Base-by-base conservation (phyloP, 2,797 vertebrate genomes). In the Pristis pectinata region DNA sequence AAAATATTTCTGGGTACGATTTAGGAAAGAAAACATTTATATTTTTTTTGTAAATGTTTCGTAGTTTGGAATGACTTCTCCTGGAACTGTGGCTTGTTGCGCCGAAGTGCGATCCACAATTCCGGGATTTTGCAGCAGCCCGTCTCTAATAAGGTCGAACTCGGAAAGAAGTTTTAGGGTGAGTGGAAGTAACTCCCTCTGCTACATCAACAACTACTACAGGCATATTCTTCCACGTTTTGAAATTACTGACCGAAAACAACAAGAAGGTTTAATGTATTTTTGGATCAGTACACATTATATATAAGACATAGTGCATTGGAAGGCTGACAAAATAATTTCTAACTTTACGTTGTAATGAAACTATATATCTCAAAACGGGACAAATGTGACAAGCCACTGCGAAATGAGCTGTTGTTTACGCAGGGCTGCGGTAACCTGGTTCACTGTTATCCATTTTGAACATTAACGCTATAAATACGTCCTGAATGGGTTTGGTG, bases 341-440 rank as follows among this genome's bases (percentile, higher is more conserved):
- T 49, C 49, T 49, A 74, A 74, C 44, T 94, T 94, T 53, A 76
- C 30, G 67, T 74, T 74, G 92, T 72, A 94, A 94, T 94, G 72
- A 94, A 94, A 94, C 92, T 94, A 72, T 94, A 94, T 97, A 97
- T 97, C 97, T 97, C 97, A 97, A 97, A 97, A 97, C 97, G 95
- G 96, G 96, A 96, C 96, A 97, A 96, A 97, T 97, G 97, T 97
- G 97, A 97, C 97, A 97, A 97, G 97, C 96, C 97, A 97, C 97
- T 97, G 96, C 97, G 95, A 97, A 97, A 96, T 97, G 96, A 97
- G 94, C 95, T 96, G 96, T 96, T 97, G 97, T 97, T 97, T 97
- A 97, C 92, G 92, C 92, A 74, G 70, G 56, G 92, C 30, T 74
- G 70, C 13, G 92, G 72, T 49, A 67, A 37, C 92, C 72, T 70